A percentile compares a stretch with the other conserved stretches of the same genome.
These are phyloP conservation scores for Drosophila sp. DNA, from an alignment of 1,140 invertebrate genomes.

Conservation along the genomic window DNA sequence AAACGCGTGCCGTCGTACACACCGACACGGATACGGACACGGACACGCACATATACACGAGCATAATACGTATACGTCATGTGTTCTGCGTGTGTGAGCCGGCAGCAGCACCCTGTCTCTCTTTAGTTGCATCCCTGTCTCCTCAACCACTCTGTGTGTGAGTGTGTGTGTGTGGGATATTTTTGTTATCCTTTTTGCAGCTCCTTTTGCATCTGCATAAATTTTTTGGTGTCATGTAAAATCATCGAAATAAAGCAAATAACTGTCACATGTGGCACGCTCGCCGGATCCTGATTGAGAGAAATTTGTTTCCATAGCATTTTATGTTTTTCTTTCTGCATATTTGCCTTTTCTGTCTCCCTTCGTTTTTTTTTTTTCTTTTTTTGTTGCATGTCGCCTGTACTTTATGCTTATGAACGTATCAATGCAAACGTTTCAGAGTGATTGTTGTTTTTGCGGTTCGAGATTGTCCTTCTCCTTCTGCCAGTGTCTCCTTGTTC, in stretches of 20 bases:
- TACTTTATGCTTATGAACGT: conserved; percentile 70
- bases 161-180: background rate
- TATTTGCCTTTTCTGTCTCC: conserved; percentile 41
- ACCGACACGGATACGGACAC: conserved; percentile 15
- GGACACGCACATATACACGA: conserved; percentile 1
- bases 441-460: conserved; percentile 36
- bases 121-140: conserved; percentile 27
- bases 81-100: background rate
- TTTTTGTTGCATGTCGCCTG: conserved; percentile 22
- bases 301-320: conserved; percentile 33
- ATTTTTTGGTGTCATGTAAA: conserved; percentile 73
- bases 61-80: conserved; percentile 49
- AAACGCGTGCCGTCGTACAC: conserved; percentile 47
- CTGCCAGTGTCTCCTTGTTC: background rate
- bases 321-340: conserved; percentile 30
- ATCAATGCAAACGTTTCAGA: conserved; percentile 59
- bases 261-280: conserved; percentile 57
- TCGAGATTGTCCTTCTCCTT: conserved; percentile 3
- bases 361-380: conserved; percentile 37
- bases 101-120: conserved; percentile 19
- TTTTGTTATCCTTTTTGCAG: conserved; percentile 15
- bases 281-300: conserved; percentile 15
- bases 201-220: conserved; percentile 64
- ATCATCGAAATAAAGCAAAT: conserved; percentile 79
- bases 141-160: background rate